Evolutionary conservation across 2,888 invertebrate genomes (phyloP), one percentile per base, ranked within the genome.

Genomic region (Synanthedon tipuliformis): DNA sequence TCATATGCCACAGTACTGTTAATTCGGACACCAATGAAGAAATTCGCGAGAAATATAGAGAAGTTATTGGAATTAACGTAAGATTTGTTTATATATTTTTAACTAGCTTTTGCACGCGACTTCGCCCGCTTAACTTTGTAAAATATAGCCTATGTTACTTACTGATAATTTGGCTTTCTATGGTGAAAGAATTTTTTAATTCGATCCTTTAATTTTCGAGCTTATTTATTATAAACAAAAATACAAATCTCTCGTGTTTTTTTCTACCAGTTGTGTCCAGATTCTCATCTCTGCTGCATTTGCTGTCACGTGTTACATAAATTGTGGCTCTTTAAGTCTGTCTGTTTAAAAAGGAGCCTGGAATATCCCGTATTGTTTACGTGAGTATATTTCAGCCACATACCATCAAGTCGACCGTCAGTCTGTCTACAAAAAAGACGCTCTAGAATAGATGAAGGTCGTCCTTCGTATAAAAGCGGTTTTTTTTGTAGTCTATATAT

Each of bases 301-400:
- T 86, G 86, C 59, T 75, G 75, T 50, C 78, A 86, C 51, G 66
- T 83, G 15, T 56, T 86, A 1, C 71, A 78, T 41, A 81, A 84
- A 49, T 62, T 86, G 10, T 78, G 74, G 58, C 45, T 77, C 3
- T 86, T 85, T 53, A 72, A 71, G 51, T 74, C 77, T 0, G 64
- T 80, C 11, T 86, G 86, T 45, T 50, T 82, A 8, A 81, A 82
- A 55, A 56, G 81, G 5, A 82, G 77, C 48, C 59, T 80, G 50
- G 83, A 84, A 52, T 84, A 84, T 55, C 83, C 85, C 2, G 75
- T 81, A 0, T 41, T 84, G 0, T 83, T 83, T 51, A 80, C 80
- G 85, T 84, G 65, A 45, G 45, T 45, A 12, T 13, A 7, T 45
- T 12, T 34, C 10, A 34, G 5, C 5, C 23, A 23, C 23, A 23